Percentiles rank a stretch among this genome's conserved stretches.
phyloP scores from a whole-genome alignment of 2,797 vertebrate species.

The Amazona ochrocephala region DNA sequence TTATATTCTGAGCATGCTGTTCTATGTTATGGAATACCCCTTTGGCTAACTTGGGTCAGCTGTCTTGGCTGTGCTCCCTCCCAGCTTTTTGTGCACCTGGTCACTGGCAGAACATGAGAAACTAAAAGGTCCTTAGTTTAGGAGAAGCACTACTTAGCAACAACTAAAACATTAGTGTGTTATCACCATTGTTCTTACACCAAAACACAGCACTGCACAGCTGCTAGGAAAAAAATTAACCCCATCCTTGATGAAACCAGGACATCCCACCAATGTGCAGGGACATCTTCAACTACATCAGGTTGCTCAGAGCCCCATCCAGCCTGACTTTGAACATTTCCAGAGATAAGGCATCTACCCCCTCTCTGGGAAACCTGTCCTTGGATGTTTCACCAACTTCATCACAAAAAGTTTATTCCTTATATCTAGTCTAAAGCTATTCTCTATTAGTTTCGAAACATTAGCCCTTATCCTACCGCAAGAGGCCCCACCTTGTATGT shows the following conservation, averaged over 20 bases:
- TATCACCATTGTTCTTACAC: not conserved
- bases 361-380: not conserved
- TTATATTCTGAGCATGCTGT: not conserved
- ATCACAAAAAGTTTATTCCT: not conserved
- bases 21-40: not conserved
- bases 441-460: not conserved
- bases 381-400: not conserved
- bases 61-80: not conserved
- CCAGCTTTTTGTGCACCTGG: not conserved
- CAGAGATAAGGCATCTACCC: rapidly evolving
- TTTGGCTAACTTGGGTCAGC: not conserved
- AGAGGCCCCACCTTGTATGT: not conserved
- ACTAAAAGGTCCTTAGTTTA: not conserved
- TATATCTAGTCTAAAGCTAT: not conserved
- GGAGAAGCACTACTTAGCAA: not conserved
- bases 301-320: not conserved
- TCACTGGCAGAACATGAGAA: not conserved
- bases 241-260: not conserved
- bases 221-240: not conserved
- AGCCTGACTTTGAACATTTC: not conserved
- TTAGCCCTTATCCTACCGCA: not conserved
- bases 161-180: not conserved
- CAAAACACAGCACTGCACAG: not conserved
- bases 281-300: not conserved
- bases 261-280: not conserved